Evolutionary conservation across 1,140 invertebrate species (phyloP).

Genomic region (Pseudomyrmex pallidus): DNA sequence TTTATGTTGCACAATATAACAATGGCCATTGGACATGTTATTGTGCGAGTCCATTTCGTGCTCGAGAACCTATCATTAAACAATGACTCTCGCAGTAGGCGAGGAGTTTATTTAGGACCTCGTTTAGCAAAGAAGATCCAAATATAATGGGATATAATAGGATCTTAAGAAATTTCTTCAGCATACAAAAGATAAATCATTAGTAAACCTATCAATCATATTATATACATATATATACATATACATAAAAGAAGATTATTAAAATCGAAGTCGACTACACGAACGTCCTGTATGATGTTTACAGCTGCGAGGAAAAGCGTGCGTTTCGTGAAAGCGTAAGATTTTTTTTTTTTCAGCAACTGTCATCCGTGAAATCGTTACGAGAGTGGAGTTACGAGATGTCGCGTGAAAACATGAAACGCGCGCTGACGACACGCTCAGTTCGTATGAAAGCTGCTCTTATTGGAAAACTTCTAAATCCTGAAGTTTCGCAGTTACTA

Average conservation of each 20-base stretch:
- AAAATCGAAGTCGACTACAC: too few relatives aligned
- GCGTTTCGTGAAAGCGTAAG: too few relatives aligned
- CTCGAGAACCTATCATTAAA: not conserved
- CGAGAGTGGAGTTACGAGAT: not conserved
- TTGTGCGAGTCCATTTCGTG: not conserved
- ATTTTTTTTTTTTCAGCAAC: too few relatives aligned
- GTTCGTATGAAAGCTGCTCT: not conserved
- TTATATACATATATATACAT: not conserved
- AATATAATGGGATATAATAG: not conserved
- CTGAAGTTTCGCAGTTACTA: constrained; percentile 22
- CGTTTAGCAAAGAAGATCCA: not conserved
- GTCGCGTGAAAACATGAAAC: not conserved
- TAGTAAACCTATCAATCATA: not conserved
- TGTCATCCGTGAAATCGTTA: not conserved
- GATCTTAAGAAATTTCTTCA: not conserved
- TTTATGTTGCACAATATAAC: constrained; percentile 7
- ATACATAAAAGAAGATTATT: too few relatives aligned
- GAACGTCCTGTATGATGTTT: too few relatives aligned
- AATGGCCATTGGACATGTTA: not conserved
- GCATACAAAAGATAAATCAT: not conserved
- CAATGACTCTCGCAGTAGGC: not conserved
- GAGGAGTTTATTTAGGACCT: not conserved
- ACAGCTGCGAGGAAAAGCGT: too few relatives aligned
- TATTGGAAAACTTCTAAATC: constrained; percentile 35
- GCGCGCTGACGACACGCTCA: not conserved